Evolutionary conservation across 2,888 invertebrate genomes (phyloP).

Genomic region (Drosophila prostipennis): DNA sequence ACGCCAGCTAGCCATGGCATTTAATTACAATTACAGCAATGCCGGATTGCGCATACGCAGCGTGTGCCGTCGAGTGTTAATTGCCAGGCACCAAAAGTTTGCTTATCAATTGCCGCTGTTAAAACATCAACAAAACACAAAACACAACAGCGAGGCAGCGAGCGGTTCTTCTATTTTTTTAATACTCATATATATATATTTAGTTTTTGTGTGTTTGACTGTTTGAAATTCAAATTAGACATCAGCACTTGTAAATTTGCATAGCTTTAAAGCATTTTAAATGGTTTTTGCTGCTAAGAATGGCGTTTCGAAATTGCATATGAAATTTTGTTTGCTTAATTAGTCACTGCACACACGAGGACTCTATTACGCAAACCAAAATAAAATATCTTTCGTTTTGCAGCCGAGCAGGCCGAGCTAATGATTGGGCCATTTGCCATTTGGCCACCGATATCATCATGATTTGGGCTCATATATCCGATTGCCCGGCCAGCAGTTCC

Average conservation of each 20-base stretch:
- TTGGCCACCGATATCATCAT: conserved; percentile 43
- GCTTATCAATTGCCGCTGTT: conserved; percentile 61
- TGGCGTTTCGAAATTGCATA: conserved; percentile 60
- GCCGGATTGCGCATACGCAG: conserved; percentile 70
- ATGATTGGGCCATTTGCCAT: conserved; percentile 66
- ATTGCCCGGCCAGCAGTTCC: conserved; percentile 10
- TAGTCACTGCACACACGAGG: conserved; percentile 48
- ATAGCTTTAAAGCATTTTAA: conserved; percentile 61
- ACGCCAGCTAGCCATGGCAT: conserved; percentile 31
- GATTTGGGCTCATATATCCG: conserved; percentile 35
- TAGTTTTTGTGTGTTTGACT: conserved; percentile 46
- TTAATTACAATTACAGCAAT: conserved; percentile 48
- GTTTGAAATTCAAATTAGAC: conserved; percentile 79
- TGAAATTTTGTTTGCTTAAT: conserved; percentile 65
- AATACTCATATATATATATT: conserved; percentile 20
- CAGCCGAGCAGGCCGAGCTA: conserved; percentile 27
- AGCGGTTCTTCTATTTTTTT: conserved; percentile 24
- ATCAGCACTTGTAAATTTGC: conserved; percentile 76
- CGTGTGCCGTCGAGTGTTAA: conserved; percentile 71
- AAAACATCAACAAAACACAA: conserved; percentile 27
- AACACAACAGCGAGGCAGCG: background rate
- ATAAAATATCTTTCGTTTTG: conserved; percentile 20
- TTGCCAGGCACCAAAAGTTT: conserved; percentile 64
- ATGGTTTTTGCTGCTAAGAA: conserved; percentile 55
- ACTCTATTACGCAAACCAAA: conserved; percentile 19